A percentile compares a stretch with the other conserved stretches of the same genome.
These are phyloP conservation scores for Spodoptera frugiperda DNA, from an alignment of 1,140 invertebrate species.

Conservation along the genomic window DNA sequence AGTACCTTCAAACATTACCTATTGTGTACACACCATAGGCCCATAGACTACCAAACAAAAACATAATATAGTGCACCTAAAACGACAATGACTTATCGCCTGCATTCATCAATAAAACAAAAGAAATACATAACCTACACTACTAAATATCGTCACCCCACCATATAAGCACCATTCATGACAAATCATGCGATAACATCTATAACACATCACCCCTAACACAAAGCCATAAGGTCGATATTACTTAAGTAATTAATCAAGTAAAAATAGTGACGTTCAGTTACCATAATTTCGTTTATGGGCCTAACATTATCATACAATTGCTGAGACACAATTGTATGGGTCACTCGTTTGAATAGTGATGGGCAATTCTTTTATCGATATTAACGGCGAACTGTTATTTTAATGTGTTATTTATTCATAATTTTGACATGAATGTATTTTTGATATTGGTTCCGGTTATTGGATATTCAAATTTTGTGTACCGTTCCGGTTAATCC, in stretches of 20 bases:
- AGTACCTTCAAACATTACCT: background rate
- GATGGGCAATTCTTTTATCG: constrained; percentile 49
- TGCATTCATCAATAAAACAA: constrained; percentile 36
- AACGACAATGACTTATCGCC: constrained; percentile 38
- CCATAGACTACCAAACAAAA: constrained; percentile 20
- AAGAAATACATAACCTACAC: constrained; percentile 36
- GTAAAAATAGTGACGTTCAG: constrained; percentile 66
- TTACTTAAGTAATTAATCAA: constrained; percentile 46
- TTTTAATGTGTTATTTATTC: constrained; percentile 33
- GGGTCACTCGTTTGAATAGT: constrained; percentile 56
- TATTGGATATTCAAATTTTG: constrained; percentile 33
- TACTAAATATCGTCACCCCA: constrained; percentile 37
- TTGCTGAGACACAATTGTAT: constrained; percentile 65
- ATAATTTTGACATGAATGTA: constrained; percentile 24
- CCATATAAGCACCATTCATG: constrained; percentile 48
- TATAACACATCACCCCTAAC: constrained; percentile 45
- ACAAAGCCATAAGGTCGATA: constrained; percentile 49
- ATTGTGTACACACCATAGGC: background rate
- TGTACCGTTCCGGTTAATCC: background rate
- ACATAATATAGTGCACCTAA: constrained; percentile 44
- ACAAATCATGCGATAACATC: constrained; percentile 16
- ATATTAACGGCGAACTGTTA: constrained; percentile 20
- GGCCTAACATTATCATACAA: constrained; percentile 80
- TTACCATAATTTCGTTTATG: constrained; percentile 76
- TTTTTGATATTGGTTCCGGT: constrained; percentile 32